Base-by-base conservation (phyloP, 2,888 invertebrate species). In the Eupithecia subfuscata region DNA sequence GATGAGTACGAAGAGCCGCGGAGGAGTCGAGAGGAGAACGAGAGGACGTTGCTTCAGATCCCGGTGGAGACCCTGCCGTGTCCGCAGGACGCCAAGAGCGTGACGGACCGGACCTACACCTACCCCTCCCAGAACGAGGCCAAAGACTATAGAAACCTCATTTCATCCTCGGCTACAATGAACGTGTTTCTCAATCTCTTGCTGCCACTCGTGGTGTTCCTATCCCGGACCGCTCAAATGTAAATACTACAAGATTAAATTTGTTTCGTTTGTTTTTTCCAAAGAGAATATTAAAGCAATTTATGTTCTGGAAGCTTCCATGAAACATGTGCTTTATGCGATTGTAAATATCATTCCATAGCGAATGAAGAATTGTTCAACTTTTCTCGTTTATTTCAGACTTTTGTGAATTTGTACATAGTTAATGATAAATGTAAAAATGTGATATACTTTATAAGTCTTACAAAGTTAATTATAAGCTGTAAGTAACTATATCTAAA, bases 11-110 rank as follows among this genome's bases (percentile, higher is more conserved):
- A 94, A 77, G 93, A 92, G 82, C 90, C 92, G 11, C 92, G 91
- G 83, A 82, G 87, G 76, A 86, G 86, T 76, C 91, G 86, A 80
- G 89, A 86, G 7, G 93, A 93, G 79, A 92, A 95, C 87, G 94
- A 94, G 73, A 90, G 88, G 80, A 91, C 91, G 43, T 87, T 96
- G 75, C 93, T 96, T 71, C 95, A 95, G 83, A 95, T 96, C 75
- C 95, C 95, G 2, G 93, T 95, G 5, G 95, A 96, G 81, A 89
- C 93, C 73, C 88, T 96, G 74, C 96, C 96, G 30, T 96, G 96
- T 85, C 96, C 96, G 73, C 95, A 95, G 78, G 95, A 95, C 71
- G 90, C 95, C n/a, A 96, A 95, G 83, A 96, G 95, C 84, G 96
- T 96, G 69, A 96, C 96, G 30, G 96, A 96, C 80, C 88, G 93